Evolutionary conservation across 2,888 invertebrate species (phyloP).

Genomic region (Gastrophysa polygoni): DNA sequence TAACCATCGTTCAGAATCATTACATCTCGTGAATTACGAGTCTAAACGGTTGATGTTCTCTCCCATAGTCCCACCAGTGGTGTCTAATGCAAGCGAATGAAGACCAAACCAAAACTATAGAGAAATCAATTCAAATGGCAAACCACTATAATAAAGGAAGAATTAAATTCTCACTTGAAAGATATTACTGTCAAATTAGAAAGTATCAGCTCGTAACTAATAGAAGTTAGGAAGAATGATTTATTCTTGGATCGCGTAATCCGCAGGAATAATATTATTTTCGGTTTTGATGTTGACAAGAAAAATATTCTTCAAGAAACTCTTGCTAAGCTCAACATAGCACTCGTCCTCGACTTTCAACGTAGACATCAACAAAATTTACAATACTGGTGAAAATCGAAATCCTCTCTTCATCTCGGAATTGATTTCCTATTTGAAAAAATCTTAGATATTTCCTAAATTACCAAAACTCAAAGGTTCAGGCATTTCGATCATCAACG

Average conservation of each 20-base stretch:
- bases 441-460: slow-evolving; percentile 3
- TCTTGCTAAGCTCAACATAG: background rate
- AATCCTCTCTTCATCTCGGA: background rate
- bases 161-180: slow-evolving; percentile 3
- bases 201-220: background rate
- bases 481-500: background rate
- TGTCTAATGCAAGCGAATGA: background rate
- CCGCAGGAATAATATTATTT: slow-evolving; percentile 5
- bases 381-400: background rate
- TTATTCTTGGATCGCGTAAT: background rate
- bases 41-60: background rate
- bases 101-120: background rate
- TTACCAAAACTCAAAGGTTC: background rate
- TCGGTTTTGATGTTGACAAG: background rate
- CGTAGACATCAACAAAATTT: background rate
- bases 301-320: background rate
- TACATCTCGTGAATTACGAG: background rate
- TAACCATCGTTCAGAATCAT: background rate
- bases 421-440: background rate
- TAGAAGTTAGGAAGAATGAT: background rate
- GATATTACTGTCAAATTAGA: slow-evolving; percentile 1
- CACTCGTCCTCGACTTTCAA: background rate
- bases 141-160: background rate
- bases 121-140: background rate
- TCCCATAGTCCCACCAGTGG: slow-evolving; percentile 1